Evolutionary conservation across 2,113 vertebrate genomes (phyloP), one percentile per base, ranked within the genome.

Genomic region (Prunella himalayana): DNA sequence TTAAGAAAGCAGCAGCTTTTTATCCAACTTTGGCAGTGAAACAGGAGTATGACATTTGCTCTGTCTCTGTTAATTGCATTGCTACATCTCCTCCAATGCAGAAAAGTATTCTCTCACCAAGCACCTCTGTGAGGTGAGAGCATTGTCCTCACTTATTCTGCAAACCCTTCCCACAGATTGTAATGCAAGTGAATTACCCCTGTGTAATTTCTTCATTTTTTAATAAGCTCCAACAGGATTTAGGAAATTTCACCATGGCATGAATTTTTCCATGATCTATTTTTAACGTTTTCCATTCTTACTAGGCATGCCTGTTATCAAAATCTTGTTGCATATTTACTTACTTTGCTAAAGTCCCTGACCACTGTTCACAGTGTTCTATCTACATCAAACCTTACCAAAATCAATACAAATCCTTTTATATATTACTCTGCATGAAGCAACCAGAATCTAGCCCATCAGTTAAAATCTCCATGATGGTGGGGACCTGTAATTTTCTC

Each of bases 121-220:
- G 59, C 3, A 80, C 3, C 15, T 86, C 28, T 2, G 1, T 0
- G 0, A 78, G 20, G 15, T 59, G 50, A 51, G 6, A 90, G 2
- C 7, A 14, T 35, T 50, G 23, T 16, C 23, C 16, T 71, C 35
- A 49, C 6, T 53, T 70, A 21, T 11, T 10, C 18, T 42, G 31
- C 8, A 63, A 60, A 51, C 6, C 4, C 5, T 60, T 37, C 20
- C 44, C 22, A 59, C 4, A 14, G 19, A 24, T 16, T 53, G 10
- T 28, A 75, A 73, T 4, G 3, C 33, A 44, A 13, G 33, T 83
- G 50, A 82, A 44, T 53, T 66, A 30, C 3, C 4, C 42, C 25
- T 45, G 5, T 37, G 33, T 69, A 68, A 59, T 1, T 23, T 50
- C 19, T 42, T 33, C 13, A 20, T 54, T 42, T 76, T 78, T 75